Base-by-base conservation (phyloP, 2,797 vertebrate genomes). In the Hybognathus amarus region DNA sequence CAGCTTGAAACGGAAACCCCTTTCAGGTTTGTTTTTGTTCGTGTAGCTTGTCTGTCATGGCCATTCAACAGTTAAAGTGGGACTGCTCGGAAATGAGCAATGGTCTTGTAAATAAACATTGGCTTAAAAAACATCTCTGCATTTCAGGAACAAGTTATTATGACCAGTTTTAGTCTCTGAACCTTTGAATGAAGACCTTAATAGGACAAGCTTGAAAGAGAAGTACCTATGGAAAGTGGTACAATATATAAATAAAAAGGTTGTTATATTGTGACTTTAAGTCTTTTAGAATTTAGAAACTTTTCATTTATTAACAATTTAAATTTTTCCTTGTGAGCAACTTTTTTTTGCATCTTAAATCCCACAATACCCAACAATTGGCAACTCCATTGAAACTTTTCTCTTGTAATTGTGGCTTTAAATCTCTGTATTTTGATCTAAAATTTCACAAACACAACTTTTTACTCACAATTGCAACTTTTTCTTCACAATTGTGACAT, bases 11-110 rank as follows among this genome's bases (percentile, higher is more conserved):
- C 33, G 50, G 70, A 83, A 82, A 61, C 61, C 38, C 79, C 69
- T 79, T 85, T 54, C 24, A 56, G 68, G 68, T 71, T 79, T 69
- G 76, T 82, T 83, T 79, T 73, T 79, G 85, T 75, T 59, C 40
- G 1, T 79, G 80, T 69, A 20, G 68, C 71, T 83, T 74, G 80
- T 73, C 64, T 75, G 80, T 86, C 80, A 75, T 69, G 68, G 73
- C 69, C 47, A 59, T 83, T 61, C 36, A 27, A 76, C 40, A 73
- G 42, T 36, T 38, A 76, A 33, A 86, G 47, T 50, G 61, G 30
- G 64, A 64, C 68, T 79, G 68, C 38, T 59, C 8, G 8, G 77
- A 86, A 83, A 63, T 63, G 52, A 67, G 59, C 80, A 71, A 40
- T 36, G 50, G 24, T 63, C 27, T 63, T 40, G 30, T 61, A 83